Conservation (phyloP, 2,888 invertebrate genomes). For the Laothoe populi region DNA sequence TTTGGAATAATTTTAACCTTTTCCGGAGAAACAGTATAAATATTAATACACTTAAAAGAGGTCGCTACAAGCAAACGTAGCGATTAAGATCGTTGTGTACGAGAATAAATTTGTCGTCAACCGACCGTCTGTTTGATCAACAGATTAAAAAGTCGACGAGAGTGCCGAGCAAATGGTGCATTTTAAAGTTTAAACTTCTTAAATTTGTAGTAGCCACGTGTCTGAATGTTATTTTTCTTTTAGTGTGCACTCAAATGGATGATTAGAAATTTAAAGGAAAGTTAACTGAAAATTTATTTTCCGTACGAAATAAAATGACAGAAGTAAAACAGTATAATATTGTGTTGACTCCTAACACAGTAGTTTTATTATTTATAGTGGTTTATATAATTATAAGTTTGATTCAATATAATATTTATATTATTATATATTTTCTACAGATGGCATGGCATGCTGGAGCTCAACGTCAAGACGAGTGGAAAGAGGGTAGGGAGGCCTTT, state of each 20-base stretch:
- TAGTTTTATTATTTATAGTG: too few species aligned
- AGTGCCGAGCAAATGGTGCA: conserved; percentile 63
- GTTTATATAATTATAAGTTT: too few species aligned
- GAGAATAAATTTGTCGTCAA: conserved; percentile 78
- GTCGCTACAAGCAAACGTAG: conserved; percentile 22
- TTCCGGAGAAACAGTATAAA: conserved; percentile 5
- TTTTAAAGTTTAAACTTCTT: conserved; percentile 58
- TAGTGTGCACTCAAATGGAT: conserved; percentile 38
- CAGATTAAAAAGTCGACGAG: conserved; percentile 73
- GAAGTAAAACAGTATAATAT: too few species aligned
- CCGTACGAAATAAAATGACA: too few species aligned
- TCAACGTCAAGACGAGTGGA: too few species aligned
- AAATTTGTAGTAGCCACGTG: conserved; percentile 40
- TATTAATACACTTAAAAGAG: conserved; percentile 39
- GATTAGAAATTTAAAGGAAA: too few species aligned
- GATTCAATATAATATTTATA: too few species aligned
- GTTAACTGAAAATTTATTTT: too few species aligned
- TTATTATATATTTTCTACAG: too few species aligned
- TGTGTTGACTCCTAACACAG: too few species aligned
- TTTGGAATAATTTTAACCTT: conserved; percentile 15
- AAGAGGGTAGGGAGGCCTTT: too few species aligned
- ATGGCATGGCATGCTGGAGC: too few species aligned
- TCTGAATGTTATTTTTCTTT: conserved; percentile 9
- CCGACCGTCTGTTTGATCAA: conserved; percentile 72
- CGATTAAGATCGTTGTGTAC: conserved; percentile 73